Evolutionary conservation across 2,113 vertebrate species (phyloP), one percentile per base, ranked within the genome.

Genomic region (Pantherophis guttatus): DNA sequence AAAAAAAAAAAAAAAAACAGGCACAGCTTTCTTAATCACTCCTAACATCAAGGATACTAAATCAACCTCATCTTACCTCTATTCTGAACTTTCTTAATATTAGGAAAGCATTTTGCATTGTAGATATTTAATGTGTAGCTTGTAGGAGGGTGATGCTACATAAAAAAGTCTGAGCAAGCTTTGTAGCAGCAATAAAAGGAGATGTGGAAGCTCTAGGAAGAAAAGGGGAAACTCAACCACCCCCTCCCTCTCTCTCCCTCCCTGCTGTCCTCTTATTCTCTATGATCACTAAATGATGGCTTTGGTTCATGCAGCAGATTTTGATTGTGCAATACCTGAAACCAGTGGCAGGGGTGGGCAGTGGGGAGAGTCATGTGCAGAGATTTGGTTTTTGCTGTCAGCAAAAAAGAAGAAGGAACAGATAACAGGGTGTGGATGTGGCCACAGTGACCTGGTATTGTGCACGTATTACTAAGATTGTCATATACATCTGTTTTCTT

Each of bases 291-390:
- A 89, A 92, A 94, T 94, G 94, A 95, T 96, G 92, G 52, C 88
- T 94, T 90, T 91, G 94, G 93, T 85, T 96, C 95, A 95, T 57
- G 95, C 95, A 96, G 96, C 96, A 8, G 91, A 58, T 3, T 94
- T 88, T 85, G 0, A 87, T 97, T 97, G 95, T 96, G 96, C 93
- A 97, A 97, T 94, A 96, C 9, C 95, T 95, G 96, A 97, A 96
- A 94, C 95, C 95, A 96, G 93, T n/a, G 96, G 94, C 95, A 96
- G 94, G 93, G 94, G 94, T 94, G 93, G 95, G 92, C 85, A 65
- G 94, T 94, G 91, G 4, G 93, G 87, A 86, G 58, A 96, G 96
- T 95, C 90, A 85, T 93, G 95, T 97, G 96, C 95, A 3, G 86
- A 95, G 96, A 97, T 96, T 95, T 92, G 94, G 96, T 92, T 96